Base-by-base conservation (phyloP, 2,113 vertebrate genomes). In the Upupa epops region DNA sequence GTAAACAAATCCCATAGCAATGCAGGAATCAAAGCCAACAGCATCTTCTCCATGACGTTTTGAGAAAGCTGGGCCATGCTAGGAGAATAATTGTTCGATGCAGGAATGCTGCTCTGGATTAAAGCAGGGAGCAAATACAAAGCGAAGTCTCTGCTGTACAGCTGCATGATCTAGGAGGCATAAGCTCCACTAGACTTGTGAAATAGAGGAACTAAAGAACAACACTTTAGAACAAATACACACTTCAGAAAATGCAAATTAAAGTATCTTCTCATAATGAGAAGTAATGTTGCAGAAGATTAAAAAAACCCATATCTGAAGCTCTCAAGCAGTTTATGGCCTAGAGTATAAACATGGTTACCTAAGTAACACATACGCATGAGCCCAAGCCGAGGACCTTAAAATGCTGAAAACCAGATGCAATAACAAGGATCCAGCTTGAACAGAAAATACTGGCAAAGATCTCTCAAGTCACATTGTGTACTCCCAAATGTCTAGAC, bases 401-500 rank as follows among this genome's bases (percentile, higher is more conserved):
- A 58, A 90, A 83, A 59, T 82, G 76, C 82, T 78, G 71, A 51
- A 64, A 93, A 80, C 46, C 90, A 94, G 92, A 90, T 54, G 84
- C 74, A 73, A 31, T 25, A 75, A 71, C 48, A 40, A 69, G 80
- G 83, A 92, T 75, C 68, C 85, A 93, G 77, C 59, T 49, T 40
- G 78, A 93, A 68, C 73, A 87, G 63, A 82, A 77, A 88, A 85
- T 68, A 42, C 1, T 93, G 94, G 92, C 89, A 95, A 72, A 74
- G 77, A 26, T 55, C 37, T 83, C 21, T 1, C 75, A 91, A n/a
- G 85, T 90, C 87, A 94, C 92, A 94, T 3, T 94, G 74, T 80
- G 95, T 78, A 87, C 87, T 94, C 93, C 85, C 88, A 88, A 91
- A 94, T 1, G 64, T 96, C 95, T 85, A 94, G 90, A 95, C 96